These are phyloP conservation scores for Cynopterus sphinx DNA, from an alignment of 2,797 vertebrate species.

Conservation along the genomic window DNA sequence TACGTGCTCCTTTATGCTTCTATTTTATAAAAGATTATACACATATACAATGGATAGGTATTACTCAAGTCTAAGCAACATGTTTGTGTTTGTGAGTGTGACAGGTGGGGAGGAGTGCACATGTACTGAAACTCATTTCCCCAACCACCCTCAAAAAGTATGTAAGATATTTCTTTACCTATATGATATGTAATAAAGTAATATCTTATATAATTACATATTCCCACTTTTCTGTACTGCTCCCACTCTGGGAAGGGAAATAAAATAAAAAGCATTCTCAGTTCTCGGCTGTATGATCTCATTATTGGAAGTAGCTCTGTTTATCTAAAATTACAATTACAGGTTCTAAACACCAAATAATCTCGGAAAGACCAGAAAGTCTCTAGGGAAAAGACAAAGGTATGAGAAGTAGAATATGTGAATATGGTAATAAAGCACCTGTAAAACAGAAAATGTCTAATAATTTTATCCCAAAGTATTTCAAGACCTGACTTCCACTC, in stretches of 20 bases:
- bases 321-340: slow-evolving; percentile 13
- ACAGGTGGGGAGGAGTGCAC: background rate
- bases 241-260: background rate
- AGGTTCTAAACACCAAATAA: slow-evolving; percentile 10
- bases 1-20: background rate
- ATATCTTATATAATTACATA: background rate
- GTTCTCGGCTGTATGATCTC: background rate
- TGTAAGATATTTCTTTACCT: background rate
- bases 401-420: background rate
- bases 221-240: background rate
- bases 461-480: slow-evolving; percentile 33
- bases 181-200: background rate
- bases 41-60: background rate
- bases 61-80: background rate
- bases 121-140: background rate
- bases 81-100: background rate
- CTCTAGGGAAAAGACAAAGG: slow-evolving; percentile 1
- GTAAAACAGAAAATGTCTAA: background rate
- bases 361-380: background rate
- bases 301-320: background rate
- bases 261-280: background rate
- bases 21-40: background rate
- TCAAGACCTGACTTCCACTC: background rate
- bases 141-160: background rate
- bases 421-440: background rate